phyloP scores from a whole-genome alignment of 2,113 vertebrate species.

The Misgurnus anguillicaudatus region DNA sequence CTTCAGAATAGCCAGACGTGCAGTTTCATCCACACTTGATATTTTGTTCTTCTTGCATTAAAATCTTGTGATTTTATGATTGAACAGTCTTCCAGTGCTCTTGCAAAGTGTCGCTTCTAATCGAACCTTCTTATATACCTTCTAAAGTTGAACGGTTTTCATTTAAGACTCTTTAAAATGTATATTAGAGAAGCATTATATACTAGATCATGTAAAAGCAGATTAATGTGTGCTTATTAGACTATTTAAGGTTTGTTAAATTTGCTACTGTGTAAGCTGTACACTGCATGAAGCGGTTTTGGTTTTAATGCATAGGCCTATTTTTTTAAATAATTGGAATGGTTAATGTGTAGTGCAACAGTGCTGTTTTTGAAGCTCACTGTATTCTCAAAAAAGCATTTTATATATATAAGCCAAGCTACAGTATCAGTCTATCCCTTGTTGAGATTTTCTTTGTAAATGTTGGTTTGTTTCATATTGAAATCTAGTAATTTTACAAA shows the following conservation, averaged over 20 bases:
- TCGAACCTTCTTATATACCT: constrained; percentile 80
- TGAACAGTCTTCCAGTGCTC: constrained; percentile 85
- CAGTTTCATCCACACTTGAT: constrained; percentile 79
- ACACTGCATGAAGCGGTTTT: constrained; percentile 84
- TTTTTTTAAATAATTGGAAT: background rate
- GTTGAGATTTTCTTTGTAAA: constrained; percentile 64
- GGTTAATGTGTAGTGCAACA: background rate
- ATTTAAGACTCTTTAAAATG: constrained; percentile 86
- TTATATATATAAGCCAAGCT: no score
- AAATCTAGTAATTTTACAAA: constrained; percentile 87
- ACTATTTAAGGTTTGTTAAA: constrained; percentile 8
- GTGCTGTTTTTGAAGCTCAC: constrained; percentile 73
- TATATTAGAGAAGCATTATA: constrained; percentile 54
- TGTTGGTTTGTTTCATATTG: constrained; percentile 86
- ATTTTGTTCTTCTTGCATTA: constrained; percentile 85
- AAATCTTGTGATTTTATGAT: constrained; percentile 93
- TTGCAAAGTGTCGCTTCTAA: constrained; percentile 87
- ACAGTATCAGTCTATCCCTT: no score
- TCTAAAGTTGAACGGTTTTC: constrained; percentile 80
- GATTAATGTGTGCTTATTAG: constrained; percentile 3
- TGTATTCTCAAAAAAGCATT: constrained; percentile 64
- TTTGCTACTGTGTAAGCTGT: constrained; percentile 74
- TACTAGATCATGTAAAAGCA: background rate
- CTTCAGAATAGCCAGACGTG: constrained; percentile 84
- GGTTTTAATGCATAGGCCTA: constrained; percentile 78